phyloP scores from a whole-genome alignment of 1,140 invertebrate species.

The Marisa cornuarietis region DNA sequence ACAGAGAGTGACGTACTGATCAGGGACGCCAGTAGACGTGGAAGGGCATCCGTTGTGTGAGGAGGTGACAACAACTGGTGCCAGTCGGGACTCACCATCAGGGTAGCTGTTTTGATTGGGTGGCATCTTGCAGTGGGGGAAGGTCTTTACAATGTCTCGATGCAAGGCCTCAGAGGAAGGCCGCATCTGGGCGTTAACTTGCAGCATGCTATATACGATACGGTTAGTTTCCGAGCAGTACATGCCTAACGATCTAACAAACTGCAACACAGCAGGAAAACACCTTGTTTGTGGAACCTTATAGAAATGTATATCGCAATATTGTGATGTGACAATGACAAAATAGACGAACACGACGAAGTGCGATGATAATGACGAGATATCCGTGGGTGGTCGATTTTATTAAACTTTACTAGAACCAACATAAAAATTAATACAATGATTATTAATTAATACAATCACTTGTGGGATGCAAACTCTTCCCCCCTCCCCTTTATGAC shows the following conservation, averaged over 20 bases:
- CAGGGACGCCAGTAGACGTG: no score
- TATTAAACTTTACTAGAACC: no score
- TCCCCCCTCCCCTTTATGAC: neutral
- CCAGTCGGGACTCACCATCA: no score
- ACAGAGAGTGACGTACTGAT: no score
- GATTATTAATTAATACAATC: neutral
- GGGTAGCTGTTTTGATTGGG: no score
- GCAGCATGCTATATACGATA: slow-evolving; percentile 8
- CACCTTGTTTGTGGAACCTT: neutral
- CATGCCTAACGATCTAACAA: neutral
- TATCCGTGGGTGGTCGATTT: no score
- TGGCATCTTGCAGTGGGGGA: no score
- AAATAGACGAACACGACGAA: neutral
- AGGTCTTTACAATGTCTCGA: no score
- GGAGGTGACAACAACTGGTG: no score
- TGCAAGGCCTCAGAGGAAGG: neutral
- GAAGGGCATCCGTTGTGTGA: no score
- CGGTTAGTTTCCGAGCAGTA: neutral
- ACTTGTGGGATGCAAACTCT: neutral
- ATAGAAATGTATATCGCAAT: neutral
- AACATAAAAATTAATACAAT: no score
- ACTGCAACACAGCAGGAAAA: neutral
- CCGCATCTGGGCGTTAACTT: neutral
- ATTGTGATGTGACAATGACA: no score
- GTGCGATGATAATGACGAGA: neutral